Conservation (phyloP, 2,888 invertebrate species). For the Willowsia nigromaculata region DNA sequence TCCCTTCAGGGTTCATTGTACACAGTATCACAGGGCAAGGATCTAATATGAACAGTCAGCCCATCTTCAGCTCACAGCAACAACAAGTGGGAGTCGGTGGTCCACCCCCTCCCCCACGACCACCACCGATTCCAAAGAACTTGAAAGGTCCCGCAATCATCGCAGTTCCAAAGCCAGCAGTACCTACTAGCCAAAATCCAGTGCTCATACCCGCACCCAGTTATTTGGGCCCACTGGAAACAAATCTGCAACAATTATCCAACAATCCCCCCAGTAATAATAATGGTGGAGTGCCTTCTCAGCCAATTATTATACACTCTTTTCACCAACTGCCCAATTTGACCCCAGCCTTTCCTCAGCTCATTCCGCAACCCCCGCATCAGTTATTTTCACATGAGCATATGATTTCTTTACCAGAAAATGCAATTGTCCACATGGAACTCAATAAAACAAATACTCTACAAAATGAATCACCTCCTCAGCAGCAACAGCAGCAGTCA, state of each 20-base stretch:
- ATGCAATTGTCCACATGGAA: conserved; percentile 37
- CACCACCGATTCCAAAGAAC: conserved; percentile 54
- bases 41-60: neutral
- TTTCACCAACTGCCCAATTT: conserved; percentile 50
- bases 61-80: neutral
- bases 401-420: conserved; percentile 58
- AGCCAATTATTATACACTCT: conserved; percentile 51
- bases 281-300: neutral
- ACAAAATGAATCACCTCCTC: neutral
- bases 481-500: neutral
- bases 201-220: neutral
- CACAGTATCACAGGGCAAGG: neutral
- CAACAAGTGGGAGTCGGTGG: neutral
- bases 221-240: conserved; percentile 30
- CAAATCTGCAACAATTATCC: conserved; percentile 5
- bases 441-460: conserved; percentile 24
- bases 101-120: conserved; percentile 30
- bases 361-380: neutral
- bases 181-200: conserved; percentile 17
- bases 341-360: conserved; percentile 38
- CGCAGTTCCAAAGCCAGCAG: conserved; percentile 57
- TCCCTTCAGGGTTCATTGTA: conserved; percentile 5
- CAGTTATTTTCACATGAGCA: conserved; percentile 30
- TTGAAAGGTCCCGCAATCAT: conserved; percentile 60
- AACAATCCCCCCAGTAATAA: neutral